Evolutionary conservation across 1,140 invertebrate genomes (phyloP), one percentile per base, ranked within the genome.

Genomic region (Temnothorax curvispinosus): DNA sequence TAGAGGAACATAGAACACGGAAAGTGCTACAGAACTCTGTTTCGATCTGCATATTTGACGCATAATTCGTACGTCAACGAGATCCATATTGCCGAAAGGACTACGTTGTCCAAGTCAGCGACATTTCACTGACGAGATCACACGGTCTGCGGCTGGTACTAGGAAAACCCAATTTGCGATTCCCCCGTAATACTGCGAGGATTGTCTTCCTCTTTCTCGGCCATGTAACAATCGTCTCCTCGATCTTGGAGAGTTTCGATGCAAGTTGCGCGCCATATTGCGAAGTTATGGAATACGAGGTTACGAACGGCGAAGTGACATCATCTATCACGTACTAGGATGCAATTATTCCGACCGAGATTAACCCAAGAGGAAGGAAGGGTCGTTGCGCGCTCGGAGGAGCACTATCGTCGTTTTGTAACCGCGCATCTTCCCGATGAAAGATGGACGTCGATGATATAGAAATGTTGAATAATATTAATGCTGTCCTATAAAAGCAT

Each of bases 251-350:
- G 35, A 88, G 69, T 87, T 67, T 69, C 67, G 69, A 75, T 35
- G 58, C 78, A 88, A 89, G 52, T 85, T 89, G 47, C 60, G 11
- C 67, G 3, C 67, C 52, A 88, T 76, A 88, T 84, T 84, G 62
- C 62, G 52, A 82, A 69, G 44, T 76, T 88, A 72, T 65, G 82
- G 82, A 65, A 85, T 78, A 85, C 74, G 74, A 32, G 82, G 69
- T 84, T 85, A 52, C 67, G 38, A 69, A 85, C 65, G 64, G 64
- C 38, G 65, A 75, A 65, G 52, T 88, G 82, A 91, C 84, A 81
- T 91, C 87, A 85, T 90, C 86, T 86, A 86, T 90, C 88, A 77
- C 54, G 76, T 89, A 78, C 72, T 80, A 41, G 75, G 80, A 82
- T 65, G 67, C 77, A 84, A 91, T 88, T 86, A 89, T 88, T 91